Percentiles rank a stretch among this genome's conserved stretches.
These are phyloP conservation scores for Halcyon leucocephala DNA, from an alignment of 2,797 vertebrate genomes.

Conservation along the genomic window DNA sequence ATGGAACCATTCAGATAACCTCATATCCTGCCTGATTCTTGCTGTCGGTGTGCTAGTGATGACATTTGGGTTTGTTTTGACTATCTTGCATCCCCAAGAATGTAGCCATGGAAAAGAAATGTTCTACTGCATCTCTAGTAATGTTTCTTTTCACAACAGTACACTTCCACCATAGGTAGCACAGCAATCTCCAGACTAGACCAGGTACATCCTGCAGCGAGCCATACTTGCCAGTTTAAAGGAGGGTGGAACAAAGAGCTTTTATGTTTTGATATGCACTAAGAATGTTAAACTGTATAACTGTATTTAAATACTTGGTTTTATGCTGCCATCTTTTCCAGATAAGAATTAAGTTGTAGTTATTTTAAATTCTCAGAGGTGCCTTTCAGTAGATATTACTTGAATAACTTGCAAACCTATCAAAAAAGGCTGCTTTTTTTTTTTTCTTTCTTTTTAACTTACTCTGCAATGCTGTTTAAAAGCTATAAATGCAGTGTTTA, in stretches of 20 bases:
- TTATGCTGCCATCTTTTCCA: background rate
- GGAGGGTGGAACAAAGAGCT: background rate
- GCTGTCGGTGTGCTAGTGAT: slow-evolving; percentile 86
- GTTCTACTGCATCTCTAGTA: slow-evolving; percentile 88
- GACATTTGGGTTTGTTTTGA: slow-evolving; percentile 88
- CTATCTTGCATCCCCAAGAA: slow-evolving; percentile 83
- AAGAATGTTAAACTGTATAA: background rate
- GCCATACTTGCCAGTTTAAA: background rate
- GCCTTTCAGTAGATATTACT: background rate
- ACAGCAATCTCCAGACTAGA: background rate
- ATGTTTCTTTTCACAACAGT: slow-evolving; percentile 76
- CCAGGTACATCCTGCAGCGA: background rate
- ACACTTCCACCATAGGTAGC: slow-evolving; percentile 70
- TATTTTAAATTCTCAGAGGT: background rate
- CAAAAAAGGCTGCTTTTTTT: background rate
- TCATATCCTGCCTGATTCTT: slow-evolving; percentile 85
- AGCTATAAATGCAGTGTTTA: background rate
- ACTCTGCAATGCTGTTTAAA: background rate
- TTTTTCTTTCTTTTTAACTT: background rate
- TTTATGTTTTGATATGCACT: background rate
- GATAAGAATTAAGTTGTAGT: background rate
- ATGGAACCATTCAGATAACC: slow-evolving; percentile 86
- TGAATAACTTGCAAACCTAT: background rate
- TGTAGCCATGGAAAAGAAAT: slow-evolving; percentile 93
- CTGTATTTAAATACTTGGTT: background rate